Evolutionary conservation across 2,797 vertebrate genomes (phyloP).

Genomic region (Rhinichthys osculus): DNA sequence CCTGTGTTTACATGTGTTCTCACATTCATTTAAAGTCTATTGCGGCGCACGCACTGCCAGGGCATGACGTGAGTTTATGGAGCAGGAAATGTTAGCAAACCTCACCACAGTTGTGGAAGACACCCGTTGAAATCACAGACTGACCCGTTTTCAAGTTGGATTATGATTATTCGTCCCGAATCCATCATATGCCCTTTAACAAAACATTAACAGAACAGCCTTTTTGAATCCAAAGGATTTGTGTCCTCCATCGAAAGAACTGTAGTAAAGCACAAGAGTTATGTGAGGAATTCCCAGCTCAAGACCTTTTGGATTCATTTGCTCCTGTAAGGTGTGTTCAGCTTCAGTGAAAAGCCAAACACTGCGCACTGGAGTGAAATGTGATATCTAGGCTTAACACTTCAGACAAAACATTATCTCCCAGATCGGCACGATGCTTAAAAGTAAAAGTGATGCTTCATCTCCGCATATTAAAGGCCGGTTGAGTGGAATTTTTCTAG

Average conservation of each 20-base stretch:
- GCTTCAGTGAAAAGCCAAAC: slow-evolving; percentile 75
- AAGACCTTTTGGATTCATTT: slow-evolving; percentile 67
- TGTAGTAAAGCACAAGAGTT: slow-evolving; percentile 38
- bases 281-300: slow-evolving; percentile 64
- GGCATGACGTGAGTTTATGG: neutral
- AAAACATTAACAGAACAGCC: neutral
- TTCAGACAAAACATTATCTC: slow-evolving; percentile 64
- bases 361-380: slow-evolving; percentile 67
- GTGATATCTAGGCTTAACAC: slow-evolving; percentile 72
- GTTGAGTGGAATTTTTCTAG: neutral
- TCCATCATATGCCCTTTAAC: neutral
- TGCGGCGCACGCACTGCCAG: neutral
- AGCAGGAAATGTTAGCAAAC: slow-evolving; percentile 26
- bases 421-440: slow-evolving; percentile 33
- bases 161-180: slow-evolving; percentile 2
- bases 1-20: slow-evolving; percentile 51
- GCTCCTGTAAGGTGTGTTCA: slow-evolving; percentile 75
- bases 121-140: slow-evolving; percentile 3
- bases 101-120: slow-evolving; percentile 41
- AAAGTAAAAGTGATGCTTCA: slow-evolving; percentile 49
- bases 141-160: neutral
- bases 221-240: slow-evolving; percentile 15
- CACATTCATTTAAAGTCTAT: slow-evolving; percentile 49
- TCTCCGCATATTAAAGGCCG: neutral
- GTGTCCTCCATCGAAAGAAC: slow-evolving; percentile 10